These are phyloP conservation scores for Poeciliopsis infans DNA, from an alignment of 2,797 vertebrate species.

Conservation along the genomic window DNA sequence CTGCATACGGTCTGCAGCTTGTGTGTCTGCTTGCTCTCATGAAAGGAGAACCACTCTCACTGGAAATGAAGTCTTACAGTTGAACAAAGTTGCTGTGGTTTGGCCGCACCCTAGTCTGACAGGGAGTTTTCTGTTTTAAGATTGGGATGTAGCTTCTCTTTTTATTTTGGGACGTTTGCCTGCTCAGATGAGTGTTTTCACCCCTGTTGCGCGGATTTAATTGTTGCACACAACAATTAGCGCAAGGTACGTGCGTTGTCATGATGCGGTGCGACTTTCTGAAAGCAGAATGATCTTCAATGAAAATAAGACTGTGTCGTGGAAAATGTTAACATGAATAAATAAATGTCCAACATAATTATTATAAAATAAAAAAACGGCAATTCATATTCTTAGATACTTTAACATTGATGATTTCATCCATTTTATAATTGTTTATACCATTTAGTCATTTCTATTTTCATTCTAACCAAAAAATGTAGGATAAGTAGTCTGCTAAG, in stretches of 20 bases:
- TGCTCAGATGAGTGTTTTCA: neutral
- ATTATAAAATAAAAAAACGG: neutral
- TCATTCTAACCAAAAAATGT: neutral
- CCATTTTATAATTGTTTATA: neutral
- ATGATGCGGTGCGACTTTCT: neutral
- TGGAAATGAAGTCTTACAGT: neutral
- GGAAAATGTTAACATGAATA: no score
- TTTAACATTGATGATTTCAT: neutral
- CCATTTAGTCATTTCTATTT: neutral
- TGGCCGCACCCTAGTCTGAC: neutral
- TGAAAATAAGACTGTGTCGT: neutral
- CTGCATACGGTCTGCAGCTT: neutral
- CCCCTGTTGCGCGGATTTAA: neutral
- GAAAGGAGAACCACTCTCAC: neutral
- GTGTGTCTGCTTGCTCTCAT: neutral
- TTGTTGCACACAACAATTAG: neutral
- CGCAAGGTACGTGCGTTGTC: neutral
- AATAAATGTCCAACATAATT: neutral
- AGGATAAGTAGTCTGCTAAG: neutral
- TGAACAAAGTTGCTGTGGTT: neutral
- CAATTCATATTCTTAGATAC: neutral
- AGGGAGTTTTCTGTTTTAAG: neutral
- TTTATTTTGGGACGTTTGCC: neutral
- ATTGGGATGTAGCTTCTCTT: neutral
- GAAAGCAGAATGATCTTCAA: neutral